Evolutionary conservation across 2,888 invertebrate genomes (phyloP).

Genomic region (Erebia aethiops): DNA sequence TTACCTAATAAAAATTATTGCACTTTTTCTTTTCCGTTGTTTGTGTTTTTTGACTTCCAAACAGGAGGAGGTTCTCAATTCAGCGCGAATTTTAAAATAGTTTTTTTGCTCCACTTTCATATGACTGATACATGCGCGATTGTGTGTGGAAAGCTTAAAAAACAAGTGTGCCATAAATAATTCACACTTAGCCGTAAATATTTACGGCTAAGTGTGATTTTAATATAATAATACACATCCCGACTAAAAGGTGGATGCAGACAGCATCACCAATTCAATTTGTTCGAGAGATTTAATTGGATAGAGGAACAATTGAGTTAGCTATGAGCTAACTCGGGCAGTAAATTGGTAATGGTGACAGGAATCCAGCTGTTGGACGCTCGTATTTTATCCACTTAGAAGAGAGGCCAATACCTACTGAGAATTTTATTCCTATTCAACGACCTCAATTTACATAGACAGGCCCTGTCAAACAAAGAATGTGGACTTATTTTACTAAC

Average conservation of each 20-base stretch:
- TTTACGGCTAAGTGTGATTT: too few species aligned
- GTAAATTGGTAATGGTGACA: conserved; percentile 1
- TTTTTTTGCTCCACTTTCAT: too few species aligned
- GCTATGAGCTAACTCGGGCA: not conserved
- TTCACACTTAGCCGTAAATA: conserved; percentile 41
- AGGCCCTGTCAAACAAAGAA: too few species aligned
- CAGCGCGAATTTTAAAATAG: too few species aligned
- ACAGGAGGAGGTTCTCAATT: too few species aligned
- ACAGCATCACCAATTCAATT: conserved; percentile 20
- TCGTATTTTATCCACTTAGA: not conserved
- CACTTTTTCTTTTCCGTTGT: too few species aligned
- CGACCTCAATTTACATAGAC: too few species aligned
- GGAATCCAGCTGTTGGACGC: not conserved
- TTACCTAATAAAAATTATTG: too few species aligned
- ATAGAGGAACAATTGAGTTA: conserved; percentile 26
- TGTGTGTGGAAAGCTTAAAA: not conserved
- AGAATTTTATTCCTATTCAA: not conserved
- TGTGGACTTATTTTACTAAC: too few species aligned
- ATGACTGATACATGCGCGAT: not conserved
- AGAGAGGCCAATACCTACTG: not conserved
- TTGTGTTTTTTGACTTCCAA: too few species aligned
- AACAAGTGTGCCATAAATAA: conserved; percentile 42
- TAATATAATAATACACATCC: too few species aligned
- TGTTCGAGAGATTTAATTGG: conserved; percentile 21
- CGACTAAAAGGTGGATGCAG: conserved; percentile 26